Base-by-base conservation (phyloP, 2,113 vertebrate genomes). In the Elephas maximus region DNA sequence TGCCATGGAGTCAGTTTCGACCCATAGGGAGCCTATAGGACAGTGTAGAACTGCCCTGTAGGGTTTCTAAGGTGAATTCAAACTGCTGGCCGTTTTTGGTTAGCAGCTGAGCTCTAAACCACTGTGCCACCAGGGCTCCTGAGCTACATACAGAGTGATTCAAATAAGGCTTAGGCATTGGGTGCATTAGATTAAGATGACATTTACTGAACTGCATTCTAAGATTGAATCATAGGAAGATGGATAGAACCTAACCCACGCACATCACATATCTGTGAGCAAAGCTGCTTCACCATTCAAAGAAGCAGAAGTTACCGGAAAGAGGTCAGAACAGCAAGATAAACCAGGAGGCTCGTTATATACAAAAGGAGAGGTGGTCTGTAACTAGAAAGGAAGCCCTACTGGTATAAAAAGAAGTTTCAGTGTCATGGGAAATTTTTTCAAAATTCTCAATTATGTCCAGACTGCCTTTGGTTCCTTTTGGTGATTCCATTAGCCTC, bases 171-270 rank as follows among this genome's bases (percentile, higher is more conserved):
- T 45, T 37, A 8, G 33, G 77, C 0, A 0, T 69, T 33, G 9
- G 2, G 28, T 51, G 18, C 5, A 6, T 26, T 77, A 15, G 80
- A 80, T 95, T 20, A 77, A 63, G 41, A 77, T 57, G 60, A 71
- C 30, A 14, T 60, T 84, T 78, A 51, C 73, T 6, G 20, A 92
- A 71, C 33, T 41, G 67, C 17, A 24, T 71, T 92, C 86, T 81
- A 60, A 84, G 80, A 95, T n/a, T 85, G 90, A 63, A 65, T 76
- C 41, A 14, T 78, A 48, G 57, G 88, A 69, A 78, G 24, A 10
- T 5, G 17, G 53, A 85, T 28, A 23, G 2, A 17, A 33, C 53
- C 53, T 88, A 63, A 65, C 51, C 28, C 51, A 48, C 26, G n/a
- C 60, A 71, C 24, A 73, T 76, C 41, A 51, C 2, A 0, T 44